Conservation (phyloP, 2,113 vertebrate species). For the Apistogramma diplotaenia region DNA sequence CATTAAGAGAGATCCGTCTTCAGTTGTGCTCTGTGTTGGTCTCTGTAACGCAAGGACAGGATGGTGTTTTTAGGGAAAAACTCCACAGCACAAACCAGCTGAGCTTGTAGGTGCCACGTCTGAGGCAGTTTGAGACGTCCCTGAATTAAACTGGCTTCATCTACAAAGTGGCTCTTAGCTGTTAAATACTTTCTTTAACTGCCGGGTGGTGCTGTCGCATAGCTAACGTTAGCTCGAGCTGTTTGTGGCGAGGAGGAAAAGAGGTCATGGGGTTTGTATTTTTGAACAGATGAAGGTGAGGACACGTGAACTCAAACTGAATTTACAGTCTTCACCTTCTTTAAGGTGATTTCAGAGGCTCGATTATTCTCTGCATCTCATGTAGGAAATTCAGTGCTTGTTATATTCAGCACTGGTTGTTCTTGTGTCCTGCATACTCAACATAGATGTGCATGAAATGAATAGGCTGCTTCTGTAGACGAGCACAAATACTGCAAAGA, state of each 20-base stretch:
- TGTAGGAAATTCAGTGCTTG: not conserved
- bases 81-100: not conserved
- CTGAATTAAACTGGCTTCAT: not conserved
- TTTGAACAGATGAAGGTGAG: too few relatives aligned
- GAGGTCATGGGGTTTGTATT: not conserved
- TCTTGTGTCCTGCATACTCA: not conserved
- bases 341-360: not conserved
- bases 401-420: not conserved
- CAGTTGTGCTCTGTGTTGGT: not conserved
- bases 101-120: not conserved
- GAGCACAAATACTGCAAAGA: not conserved
- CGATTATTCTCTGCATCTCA: not conserved
- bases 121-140: not conserved
- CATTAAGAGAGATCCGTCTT: not conserved
- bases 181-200: not conserved
- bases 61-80: not conserved
- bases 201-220: not conserved
- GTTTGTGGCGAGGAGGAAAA: not conserved
- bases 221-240: not conserved
- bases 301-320: not conserved
- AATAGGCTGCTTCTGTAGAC: not conserved
- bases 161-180: not conserved
- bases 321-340: not conserved
- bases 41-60: too few relatives aligned
- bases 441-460: not conserved